Evolutionary conservation across 2,797 vertebrate genomes (phyloP).

Genomic region (Steatocranus sp.): DNA sequence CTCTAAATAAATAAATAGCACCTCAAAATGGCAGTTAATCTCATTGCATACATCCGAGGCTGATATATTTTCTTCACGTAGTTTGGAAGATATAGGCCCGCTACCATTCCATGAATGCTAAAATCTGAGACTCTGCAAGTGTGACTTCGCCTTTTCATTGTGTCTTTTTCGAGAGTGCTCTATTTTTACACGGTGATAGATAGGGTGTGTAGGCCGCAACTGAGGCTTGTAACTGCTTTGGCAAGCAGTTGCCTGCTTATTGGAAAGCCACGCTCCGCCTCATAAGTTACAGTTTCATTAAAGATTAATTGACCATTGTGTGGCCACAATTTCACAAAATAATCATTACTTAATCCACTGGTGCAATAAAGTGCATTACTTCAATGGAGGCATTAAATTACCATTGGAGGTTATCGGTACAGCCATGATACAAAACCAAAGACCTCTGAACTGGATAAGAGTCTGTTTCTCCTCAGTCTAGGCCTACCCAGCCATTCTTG

Average conservation of each 20-base stretch:
- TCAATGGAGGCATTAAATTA: slow-evolving; percentile 69
- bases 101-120: slow-evolving; percentile 46
- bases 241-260: slow-evolving; percentile 57
- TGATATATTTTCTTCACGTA: slow-evolving; percentile 47
- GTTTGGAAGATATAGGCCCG: slow-evolving; percentile 14
- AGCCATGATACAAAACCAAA: slow-evolving; percentile 52
- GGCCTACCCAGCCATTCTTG: not conserved
- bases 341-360: slow-evolving; percentile 78
- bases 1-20: slow-evolving; percentile 65
- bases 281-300: slow-evolving; percentile 77
- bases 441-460: slow-evolving; percentile 58
- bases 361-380: slow-evolving; percentile 72
- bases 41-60: slow-evolving; percentile 47
- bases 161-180: slow-evolving; percentile 34
- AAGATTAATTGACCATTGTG: slow-evolving; percentile 80
- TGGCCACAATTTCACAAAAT: slow-evolving; percentile 77
- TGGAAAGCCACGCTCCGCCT: slow-evolving; percentile 64
- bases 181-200: slow-evolving; percentile 61
- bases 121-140: slow-evolving; percentile 36
- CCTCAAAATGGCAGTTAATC: slow-evolving; percentile 54
- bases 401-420: slow-evolving; percentile 59
- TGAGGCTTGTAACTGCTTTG: slow-evolving; percentile 67
- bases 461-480: slow-evolving; percentile 30
- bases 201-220: slow-evolving; percentile 45
- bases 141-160: slow-evolving; percentile 52